A percentile compares a stretch with the other conserved stretches of the same genome.
Evolutionary conservation across 2,113 vertebrate species (phyloP).

Genomic region (Alectura lathami): DNA sequence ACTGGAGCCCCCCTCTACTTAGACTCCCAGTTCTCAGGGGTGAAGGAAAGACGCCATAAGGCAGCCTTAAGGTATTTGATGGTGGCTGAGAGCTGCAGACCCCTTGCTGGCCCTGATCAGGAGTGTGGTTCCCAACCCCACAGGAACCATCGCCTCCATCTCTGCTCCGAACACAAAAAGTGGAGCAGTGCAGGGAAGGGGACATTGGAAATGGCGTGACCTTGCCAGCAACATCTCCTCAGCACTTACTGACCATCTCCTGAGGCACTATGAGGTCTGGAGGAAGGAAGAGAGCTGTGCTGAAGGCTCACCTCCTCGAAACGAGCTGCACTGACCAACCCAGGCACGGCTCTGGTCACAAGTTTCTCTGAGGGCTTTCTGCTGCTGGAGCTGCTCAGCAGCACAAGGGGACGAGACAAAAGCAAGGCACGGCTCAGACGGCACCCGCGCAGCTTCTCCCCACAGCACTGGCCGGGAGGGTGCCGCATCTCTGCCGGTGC

Average conservation of each 20-base stretch:
- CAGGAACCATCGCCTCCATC: neutral
- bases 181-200: neutral
- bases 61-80: no score
- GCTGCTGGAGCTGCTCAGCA: neutral
- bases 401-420: neutral
- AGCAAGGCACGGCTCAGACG: neutral
- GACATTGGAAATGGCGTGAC: neutral
- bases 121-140: neutral
- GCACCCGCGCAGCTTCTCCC: rapidly evolving
- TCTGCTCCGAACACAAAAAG: neutral
- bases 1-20: neutral
- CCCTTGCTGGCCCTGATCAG: neutral
- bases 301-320: neutral
- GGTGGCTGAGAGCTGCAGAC: neutral
- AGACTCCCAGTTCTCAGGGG: neutral
- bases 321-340: neutral
- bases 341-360: neutral
- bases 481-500: neutral
- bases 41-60: neutral
- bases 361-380: neutral
- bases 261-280: neutral
- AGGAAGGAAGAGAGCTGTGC: neutral
- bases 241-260: neutral
- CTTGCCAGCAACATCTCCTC: neutral
- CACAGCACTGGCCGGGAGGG: neutral